phyloP scores from a whole-genome alignment of 2,113 vertebrate genomes.

The Corydoras maculifer region DNA sequence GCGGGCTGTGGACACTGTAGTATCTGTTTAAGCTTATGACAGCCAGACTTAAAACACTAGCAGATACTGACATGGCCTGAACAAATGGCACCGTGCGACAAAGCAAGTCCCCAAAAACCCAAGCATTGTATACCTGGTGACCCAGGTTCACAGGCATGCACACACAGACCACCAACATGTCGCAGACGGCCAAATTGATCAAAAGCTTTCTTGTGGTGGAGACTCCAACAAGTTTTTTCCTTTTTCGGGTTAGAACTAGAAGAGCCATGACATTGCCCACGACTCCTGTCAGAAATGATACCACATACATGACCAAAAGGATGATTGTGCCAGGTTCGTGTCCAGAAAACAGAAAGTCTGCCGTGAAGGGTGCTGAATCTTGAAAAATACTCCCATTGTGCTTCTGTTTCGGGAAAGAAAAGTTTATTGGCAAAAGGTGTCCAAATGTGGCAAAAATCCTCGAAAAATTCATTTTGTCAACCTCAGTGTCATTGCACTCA shows the following conservation, averaged over 20 bases:
- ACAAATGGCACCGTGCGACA: conserved; percentile 61
- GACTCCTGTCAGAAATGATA: conserved; percentile 56
- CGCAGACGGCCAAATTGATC: conserved; percentile 58
- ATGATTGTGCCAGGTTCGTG: conserved; percentile 58
- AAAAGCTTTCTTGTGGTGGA: conserved; percentile 57
- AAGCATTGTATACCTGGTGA: conserved; percentile 59
- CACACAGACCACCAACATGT: conserved; percentile 64
- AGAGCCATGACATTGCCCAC: conserved; percentile 59
- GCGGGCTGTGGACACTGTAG: conserved; percentile 60
- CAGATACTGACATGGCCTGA: conserved; percentile 60
- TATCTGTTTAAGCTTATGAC: conserved; percentile 61
- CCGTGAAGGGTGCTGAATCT: conserved; percentile 17
- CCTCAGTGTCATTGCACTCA: too few relatives aligned
- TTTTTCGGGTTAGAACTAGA: conserved; percentile 50
- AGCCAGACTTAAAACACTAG: conserved; percentile 58
- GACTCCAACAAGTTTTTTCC: conserved; percentile 43
- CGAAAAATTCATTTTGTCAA: conserved; percentile 50
- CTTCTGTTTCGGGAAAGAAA: conserved; percentile 42
- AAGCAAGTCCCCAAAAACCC: conserved; percentile 61
- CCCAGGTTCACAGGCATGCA: conserved; percentile 64
- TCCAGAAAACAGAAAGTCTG: conserved; percentile 53
- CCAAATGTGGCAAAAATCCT: conserved; percentile 43
- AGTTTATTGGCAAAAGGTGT: conserved; percentile 45
- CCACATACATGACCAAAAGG: conserved; percentile 54
- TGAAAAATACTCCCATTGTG: conserved; percentile 40